Percentiles rank a stretch among this genome's conserved stretches.
Conservation (phyloP, 2,113 vertebrate species). For the Rhizomys pruinosus region DNA sequence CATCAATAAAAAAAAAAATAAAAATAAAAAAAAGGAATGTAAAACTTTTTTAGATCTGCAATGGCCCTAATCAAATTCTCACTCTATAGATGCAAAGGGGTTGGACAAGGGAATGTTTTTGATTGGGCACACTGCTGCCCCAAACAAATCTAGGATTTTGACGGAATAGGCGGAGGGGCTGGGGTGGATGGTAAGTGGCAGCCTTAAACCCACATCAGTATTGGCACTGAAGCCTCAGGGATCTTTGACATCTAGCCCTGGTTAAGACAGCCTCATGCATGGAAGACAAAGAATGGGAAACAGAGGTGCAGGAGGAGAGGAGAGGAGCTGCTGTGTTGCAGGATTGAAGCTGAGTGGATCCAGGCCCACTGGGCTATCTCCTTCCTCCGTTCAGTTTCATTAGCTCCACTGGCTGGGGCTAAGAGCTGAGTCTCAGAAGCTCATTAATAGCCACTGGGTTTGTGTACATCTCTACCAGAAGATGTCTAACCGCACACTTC, state of each 20-base stretch:
- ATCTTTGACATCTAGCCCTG: neutral
- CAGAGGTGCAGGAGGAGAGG: neutral
- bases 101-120: neutral
- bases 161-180: neutral
- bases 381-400: neutral
- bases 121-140: no score
- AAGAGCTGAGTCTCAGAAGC: conserved; percentile 29
- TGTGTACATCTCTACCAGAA: conserved; percentile 69
- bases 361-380: no score
- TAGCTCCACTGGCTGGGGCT: neutral
- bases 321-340: neutral
- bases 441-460: conserved; percentile 55
- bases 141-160: neutral
- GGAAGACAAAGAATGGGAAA: neutral
- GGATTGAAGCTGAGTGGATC: neutral
- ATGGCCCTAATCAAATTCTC: neutral
- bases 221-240: neutral
- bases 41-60: neutral
- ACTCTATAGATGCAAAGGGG: neutral
- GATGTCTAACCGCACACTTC: conserved; percentile 79
- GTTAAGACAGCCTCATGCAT: neutral
- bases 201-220: neutral
- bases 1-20: no score
- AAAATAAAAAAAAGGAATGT: no score
- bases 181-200: no score